These are phyloP conservation scores for Epinephelus coioides DNA, from an alignment of 2,797 vertebrate species.

Conservation along the genomic window DNA sequence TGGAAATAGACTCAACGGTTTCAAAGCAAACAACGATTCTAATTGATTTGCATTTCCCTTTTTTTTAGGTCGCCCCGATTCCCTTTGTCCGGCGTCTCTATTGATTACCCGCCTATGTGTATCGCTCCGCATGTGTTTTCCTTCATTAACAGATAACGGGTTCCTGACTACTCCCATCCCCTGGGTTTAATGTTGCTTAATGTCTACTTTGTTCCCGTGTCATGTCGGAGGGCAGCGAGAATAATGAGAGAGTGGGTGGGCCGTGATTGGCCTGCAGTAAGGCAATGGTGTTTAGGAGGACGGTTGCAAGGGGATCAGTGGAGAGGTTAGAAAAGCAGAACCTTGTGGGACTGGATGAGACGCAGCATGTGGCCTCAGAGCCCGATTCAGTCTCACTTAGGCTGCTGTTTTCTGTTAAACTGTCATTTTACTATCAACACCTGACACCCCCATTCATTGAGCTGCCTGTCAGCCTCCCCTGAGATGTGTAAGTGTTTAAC, in stretches of 20 bases:
- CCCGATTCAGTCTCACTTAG: slow-evolving; percentile 71
- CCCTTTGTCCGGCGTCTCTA: slow-evolving; percentile 94
- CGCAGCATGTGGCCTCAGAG: slow-evolving; percentile 79
- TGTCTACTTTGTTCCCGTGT: slow-evolving; percentile 99
- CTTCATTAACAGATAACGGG: slow-evolving; percentile 99
- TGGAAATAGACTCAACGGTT: slow-evolving; percentile 97
- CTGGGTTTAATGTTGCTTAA: slow-evolving; percentile 99
- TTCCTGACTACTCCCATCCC: slow-evolving; percentile 99
- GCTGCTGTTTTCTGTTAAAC: slow-evolving; percentile 71
- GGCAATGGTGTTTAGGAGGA: slow-evolving; percentile 89
- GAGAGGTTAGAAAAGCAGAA: slow-evolving; percentile 99
- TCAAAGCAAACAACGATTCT: slow-evolving; percentile 99
- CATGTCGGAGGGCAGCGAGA: slow-evolving; percentile 95
- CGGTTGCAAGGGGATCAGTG: slow-evolving; percentile 95
- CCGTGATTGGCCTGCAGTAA: slow-evolving; percentile 92
- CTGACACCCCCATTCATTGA: slow-evolving; percentile 59
- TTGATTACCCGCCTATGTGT: slow-evolving; percentile 95
- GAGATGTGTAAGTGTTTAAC: slow-evolving; percentile 41
- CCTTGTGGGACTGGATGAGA: slow-evolving; percentile 86
- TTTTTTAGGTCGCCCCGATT: slow-evolving; percentile 83
- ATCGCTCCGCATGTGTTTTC: slow-evolving; percentile 99
- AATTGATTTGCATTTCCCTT: slow-evolving; percentile 98
- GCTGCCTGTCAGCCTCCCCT: slow-evolving; percentile 54
- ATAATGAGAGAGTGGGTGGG: slow-evolving; percentile 99
- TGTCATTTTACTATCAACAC: slow-evolving; percentile 74